Evolutionary conservation across 2,113 vertebrate species (phyloP).

Genomic region (Microtus montanus): DNA sequence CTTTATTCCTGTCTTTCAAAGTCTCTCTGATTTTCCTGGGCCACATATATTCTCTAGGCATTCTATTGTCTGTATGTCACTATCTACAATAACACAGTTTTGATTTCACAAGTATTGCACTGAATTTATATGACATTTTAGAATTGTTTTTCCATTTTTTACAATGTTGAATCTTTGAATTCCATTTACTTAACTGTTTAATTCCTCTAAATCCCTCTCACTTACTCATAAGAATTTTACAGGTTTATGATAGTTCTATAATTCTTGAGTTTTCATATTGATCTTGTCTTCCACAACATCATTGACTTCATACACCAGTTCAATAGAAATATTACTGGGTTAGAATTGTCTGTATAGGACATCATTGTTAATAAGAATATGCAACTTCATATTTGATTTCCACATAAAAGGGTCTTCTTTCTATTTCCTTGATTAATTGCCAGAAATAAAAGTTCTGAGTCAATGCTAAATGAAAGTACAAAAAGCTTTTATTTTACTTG

Average conservation of each 20-base stretch:
- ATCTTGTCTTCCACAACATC: neutral
- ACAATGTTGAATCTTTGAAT: neutral
- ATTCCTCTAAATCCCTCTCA: neutral
- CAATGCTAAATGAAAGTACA: neutral
- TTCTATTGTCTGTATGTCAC: neutral
- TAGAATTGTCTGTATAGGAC: neutral
- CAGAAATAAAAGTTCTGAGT: neutral
- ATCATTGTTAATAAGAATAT: no score
- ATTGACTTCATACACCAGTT: neutral
- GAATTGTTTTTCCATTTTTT: neutral
- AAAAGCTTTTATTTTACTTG: neutral
- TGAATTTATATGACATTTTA: neutral
- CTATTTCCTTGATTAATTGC: neutral
- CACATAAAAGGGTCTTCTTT: neutral
- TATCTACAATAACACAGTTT: no score
- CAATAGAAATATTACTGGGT: neutral
- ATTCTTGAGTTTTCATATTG: neutral
- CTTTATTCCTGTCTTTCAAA: neutral
- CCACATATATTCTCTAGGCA: neutral
- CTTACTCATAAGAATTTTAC: no score
- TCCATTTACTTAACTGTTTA: neutral
- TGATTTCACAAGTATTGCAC: neutral
- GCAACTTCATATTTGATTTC: neutral
- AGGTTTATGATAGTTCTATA: no score
- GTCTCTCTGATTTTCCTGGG: neutral